Base-by-base conservation (phyloP, 2,113 vertebrate species). In the Excalfactoria chinensis region DNA sequence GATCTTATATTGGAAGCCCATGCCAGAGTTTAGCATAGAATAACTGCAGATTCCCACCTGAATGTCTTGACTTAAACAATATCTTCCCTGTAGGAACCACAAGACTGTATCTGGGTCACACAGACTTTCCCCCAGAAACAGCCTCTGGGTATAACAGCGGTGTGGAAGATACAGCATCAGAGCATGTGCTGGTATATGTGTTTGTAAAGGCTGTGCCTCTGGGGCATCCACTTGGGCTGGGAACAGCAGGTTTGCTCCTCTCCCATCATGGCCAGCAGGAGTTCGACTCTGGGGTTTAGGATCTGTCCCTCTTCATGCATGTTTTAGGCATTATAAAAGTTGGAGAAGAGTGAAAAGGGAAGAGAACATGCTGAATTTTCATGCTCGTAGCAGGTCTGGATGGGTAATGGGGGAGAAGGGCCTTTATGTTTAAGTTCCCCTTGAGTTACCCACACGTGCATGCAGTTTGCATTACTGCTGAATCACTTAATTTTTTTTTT, bases 381-480 rank as follows among this genome's bases (percentile, higher is more conserved):
- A 64, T 43, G 41, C 30, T 26, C 11, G 8, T 21, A 64, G 46
- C 15, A 48, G 30, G 34, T 32, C 66, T 49, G 51, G 51, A 19
- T 20, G 34, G 40, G 43, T 25, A 70, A 63, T 2, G 46, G 82
- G 22, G 79, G 18, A 95, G 56, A 96, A 91, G 95, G 92, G 95
- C 69, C 51, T 95, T 96, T 95, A 94, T 72, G 12, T 88, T 93
- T 46, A 88, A 84, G 69, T 95, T 96, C 88, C 95, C 68, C 95
- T 94, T 94, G 90, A 95, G 75, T 84, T 93, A 81, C 72, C 62
- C 75, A 81, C 93, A 94, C 58, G 85, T 95, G 95, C 85, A 84
- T 71, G 69, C 56, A 68, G 46, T 71, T 58, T 94, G 72, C 88
- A 90, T 93, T 95, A 93, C 82, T 96, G 95, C 95, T 96, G 95